Percentiles rank a stretch among this genome's conserved stretches.
Conservation (phyloP, 2,797 vertebrate species). For the Pipistrellus pipistrellus region DNA sequence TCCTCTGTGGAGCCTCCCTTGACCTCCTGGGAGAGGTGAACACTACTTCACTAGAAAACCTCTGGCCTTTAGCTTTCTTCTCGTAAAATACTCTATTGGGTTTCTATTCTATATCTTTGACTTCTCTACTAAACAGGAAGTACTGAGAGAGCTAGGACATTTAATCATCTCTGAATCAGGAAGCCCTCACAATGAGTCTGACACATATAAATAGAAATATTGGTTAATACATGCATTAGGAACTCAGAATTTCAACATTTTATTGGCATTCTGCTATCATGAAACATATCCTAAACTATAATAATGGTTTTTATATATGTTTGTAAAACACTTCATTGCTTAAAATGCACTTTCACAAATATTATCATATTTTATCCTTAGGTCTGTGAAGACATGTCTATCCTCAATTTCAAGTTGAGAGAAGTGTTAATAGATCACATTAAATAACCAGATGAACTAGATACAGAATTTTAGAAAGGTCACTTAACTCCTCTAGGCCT, state of each 20-base stretch:
- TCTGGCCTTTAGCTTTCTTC: not conserved
- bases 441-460: constrained; percentile 44
- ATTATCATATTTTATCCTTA: constrained; percentile 53
- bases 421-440: not conserved
- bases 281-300: constrained; percentile 47
- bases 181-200: constrained; percentile 4
- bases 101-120: not conserved
- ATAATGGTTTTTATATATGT: not conserved
- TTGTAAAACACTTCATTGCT: constrained; percentile 64
- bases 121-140: constrained; percentile 22
- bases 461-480: constrained; percentile 40
- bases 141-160: not conserved
- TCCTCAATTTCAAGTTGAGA: constrained; percentile 30
- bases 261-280: constrained; percentile 15
- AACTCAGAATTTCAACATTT: constrained; percentile 17
- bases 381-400: constrained; percentile 42
- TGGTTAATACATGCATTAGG: constrained; percentile 14
- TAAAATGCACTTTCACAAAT: constrained; percentile 38
- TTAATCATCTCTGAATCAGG: constrained; percentile 34
- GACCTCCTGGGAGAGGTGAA: not conserved
- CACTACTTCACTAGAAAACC: not conserved
- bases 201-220: not conserved
- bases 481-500: not conserved
- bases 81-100: not conserved
- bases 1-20: not conserved